phyloP scores from a whole-genome alignment of 2,113 vertebrate genomes.

The Gallinago undulata region DNA sequence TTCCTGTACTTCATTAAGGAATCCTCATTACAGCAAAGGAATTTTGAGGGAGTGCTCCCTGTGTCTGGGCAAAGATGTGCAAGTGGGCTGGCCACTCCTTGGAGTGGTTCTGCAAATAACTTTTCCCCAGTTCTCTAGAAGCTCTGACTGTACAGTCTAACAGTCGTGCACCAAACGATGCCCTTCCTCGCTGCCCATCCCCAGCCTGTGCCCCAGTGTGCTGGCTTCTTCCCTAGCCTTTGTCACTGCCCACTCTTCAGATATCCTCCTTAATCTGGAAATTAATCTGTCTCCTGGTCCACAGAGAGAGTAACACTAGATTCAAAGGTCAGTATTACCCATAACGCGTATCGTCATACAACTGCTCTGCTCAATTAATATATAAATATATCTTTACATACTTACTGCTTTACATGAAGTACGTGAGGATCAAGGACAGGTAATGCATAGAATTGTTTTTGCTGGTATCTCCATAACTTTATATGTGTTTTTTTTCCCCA shows the following conservation, averaged over 20 bases:
- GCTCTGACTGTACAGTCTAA: neutral
- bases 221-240: neutral
- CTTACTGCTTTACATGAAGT: neutral
- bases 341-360: neutral
- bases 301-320: neutral
- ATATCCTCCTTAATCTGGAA: neutral
- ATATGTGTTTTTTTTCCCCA: neutral
- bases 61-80: neutral
- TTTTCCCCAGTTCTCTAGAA: neutral
- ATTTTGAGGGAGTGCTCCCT: neutral
- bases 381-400: neutral
- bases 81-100: neutral
- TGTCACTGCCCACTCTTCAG: neutral
- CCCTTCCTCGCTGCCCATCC: neutral
- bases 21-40: neutral
- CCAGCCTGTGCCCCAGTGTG: neutral
- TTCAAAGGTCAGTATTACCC: neutral
- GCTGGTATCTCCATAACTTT: neutral
- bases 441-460: neutral
- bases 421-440: neutral
- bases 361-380: neutral
- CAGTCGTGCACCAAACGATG: rapidly evolving
- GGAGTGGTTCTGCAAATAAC: neutral
- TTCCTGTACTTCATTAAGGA: neutral
- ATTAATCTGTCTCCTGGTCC: neutral